Evolutionary conservation across 2,888 invertebrate genomes (phyloP).

Genomic region (Drosophila kokeensis): DNA sequence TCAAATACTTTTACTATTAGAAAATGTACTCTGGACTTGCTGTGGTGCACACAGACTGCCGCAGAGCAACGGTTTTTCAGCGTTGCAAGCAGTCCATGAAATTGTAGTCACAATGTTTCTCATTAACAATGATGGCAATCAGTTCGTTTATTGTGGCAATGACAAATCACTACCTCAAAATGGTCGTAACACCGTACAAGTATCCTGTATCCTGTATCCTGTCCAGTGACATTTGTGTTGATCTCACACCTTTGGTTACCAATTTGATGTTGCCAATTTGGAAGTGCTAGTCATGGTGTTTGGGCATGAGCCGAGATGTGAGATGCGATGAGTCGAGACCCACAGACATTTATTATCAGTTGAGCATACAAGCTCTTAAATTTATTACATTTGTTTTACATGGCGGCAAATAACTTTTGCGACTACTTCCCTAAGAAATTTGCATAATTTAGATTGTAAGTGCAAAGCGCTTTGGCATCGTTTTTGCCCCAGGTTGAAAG

Average conservation of each 20-base stretch:
- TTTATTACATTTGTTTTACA: conserved; percentile 75
- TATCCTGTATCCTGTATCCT: background rate
- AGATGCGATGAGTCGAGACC: conserved; percentile 8
- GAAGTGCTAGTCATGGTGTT: conserved; percentile 4
- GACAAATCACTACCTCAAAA: conserved; percentile 51
- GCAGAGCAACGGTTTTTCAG: background rate
- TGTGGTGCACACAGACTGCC: background rate
- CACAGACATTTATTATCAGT: conserved; percentile 58
- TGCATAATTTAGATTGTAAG: conserved; percentile 72
- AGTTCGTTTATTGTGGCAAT: conserved; percentile 41
- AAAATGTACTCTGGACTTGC: background rate
- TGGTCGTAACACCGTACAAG: conserved; percentile 10
- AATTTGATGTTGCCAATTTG: conserved; percentile 13
- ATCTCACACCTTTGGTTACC: conserved; percentile 18
- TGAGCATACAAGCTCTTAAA: conserved; percentile 69
- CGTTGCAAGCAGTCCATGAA: conserved; percentile 37
- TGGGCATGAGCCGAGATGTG: conserved; percentile 13
- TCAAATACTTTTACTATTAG: background rate
- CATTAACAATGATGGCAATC: conserved; percentile 53
- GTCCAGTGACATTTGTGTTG: conserved; percentile 16
- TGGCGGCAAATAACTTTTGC: conserved; percentile 59
- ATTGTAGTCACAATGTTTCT: conserved; percentile 39
- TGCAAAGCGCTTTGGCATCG: conserved; percentile 59
- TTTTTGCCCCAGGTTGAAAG: conserved; percentile 31
- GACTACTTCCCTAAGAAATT: conserved; percentile 64